Percentiles rank a stretch among this genome's conserved stretches.
phyloP scores from a whole-genome alignment of 37 sponge, comb jelly and placozoan genomes.

The Diacarnus erythraeanus region DNA sequence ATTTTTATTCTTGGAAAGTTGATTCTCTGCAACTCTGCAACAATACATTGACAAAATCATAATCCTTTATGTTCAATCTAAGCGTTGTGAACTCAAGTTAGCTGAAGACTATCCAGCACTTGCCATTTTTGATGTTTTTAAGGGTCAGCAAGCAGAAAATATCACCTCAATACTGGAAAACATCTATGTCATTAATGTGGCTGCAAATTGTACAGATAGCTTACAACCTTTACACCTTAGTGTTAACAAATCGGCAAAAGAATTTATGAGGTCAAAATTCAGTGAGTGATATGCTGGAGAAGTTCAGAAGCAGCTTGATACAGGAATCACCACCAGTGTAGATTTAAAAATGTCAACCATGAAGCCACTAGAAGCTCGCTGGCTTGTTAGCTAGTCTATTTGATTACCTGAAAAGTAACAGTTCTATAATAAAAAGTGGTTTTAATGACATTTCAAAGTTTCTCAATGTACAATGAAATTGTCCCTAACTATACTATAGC shows the following conservation, averaged over 20 bases:
- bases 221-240: slow-evolving; percentile 51
- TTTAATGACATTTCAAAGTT: slow-evolving; percentile 53
- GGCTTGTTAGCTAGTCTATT: slow-evolving; percentile 58
- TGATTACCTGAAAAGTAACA: slow-evolving; percentile 35
- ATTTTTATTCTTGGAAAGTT: no score
- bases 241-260: slow-evolving; percentile 56
- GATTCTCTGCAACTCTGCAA: no score
- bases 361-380: slow-evolving; percentile 62
- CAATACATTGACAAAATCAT: background rate
- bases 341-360: slow-evolving; percentile 25
- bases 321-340: background rate
- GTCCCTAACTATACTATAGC: background rate
- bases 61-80: background rate
- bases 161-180: slow-evolving; percentile 12
- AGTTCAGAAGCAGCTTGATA: slow-evolving; percentile 18
- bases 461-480: background rate
- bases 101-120: slow-evolving; percentile 36
- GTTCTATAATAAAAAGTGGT: slow-evolving; percentile 47
- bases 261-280: slow-evolving; percentile 42
- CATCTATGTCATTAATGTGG: slow-evolving; percentile 23
- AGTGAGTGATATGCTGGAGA: slow-evolving; percentile 48
- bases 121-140: slow-evolving; percentile 54
- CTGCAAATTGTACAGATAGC: slow-evolving; percentile 60
- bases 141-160: slow-evolving; percentile 45
- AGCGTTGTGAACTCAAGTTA: slow-evolving; percentile 32